These are phyloP conservation scores for Germaria angustata DNA, from an alignment of 2,888 invertebrate species.

Conservation along the genomic window DNA sequence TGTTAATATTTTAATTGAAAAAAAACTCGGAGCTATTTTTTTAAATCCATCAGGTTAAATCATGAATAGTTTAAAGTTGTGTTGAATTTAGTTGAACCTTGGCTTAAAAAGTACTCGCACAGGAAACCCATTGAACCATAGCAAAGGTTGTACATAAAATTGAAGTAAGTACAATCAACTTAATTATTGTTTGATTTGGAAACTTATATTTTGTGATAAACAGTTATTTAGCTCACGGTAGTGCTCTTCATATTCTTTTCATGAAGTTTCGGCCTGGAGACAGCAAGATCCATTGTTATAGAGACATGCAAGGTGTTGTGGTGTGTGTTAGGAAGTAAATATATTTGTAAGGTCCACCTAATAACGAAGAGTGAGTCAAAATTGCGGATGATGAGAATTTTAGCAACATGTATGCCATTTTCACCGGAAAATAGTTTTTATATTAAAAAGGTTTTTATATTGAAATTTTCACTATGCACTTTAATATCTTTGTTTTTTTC, in stretches of 20 bases:
- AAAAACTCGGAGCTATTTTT: conserved; percentile 31
- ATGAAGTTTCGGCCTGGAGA: neutral
- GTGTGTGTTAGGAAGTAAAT: too few species aligned
- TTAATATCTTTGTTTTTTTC: neutral
- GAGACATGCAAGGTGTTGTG: too few species aligned
- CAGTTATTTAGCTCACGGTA: conserved; percentile 1
- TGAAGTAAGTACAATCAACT: neutral
- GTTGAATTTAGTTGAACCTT: conserved; percentile 22
- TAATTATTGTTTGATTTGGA: neutral
- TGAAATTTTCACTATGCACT: neutral
- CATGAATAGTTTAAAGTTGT: too few species aligned
- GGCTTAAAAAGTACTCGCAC: too few species aligned
- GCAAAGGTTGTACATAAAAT: conserved; percentile 21
- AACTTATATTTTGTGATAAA: neutral
- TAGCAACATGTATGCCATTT: neutral
- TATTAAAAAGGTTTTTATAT: conserved; percentile 8
- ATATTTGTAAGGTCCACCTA: too few species aligned
- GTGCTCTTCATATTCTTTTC: conserved; percentile 15
- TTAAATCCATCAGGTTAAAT: conserved; percentile 21
- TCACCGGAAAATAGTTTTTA: too few species aligned
- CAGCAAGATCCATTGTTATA: neutral
- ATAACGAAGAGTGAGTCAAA: too few species aligned
- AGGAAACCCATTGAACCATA: conserved; percentile 45
- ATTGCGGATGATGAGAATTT: too few species aligned
- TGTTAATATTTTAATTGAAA: conserved; percentile 33